A percentile compares a stretch with the other conserved stretches of the same genome.
phyloP scores from a whole-genome alignment of 2,888 invertebrate genomes.

The Pseudeuparius sepicola region DNA sequence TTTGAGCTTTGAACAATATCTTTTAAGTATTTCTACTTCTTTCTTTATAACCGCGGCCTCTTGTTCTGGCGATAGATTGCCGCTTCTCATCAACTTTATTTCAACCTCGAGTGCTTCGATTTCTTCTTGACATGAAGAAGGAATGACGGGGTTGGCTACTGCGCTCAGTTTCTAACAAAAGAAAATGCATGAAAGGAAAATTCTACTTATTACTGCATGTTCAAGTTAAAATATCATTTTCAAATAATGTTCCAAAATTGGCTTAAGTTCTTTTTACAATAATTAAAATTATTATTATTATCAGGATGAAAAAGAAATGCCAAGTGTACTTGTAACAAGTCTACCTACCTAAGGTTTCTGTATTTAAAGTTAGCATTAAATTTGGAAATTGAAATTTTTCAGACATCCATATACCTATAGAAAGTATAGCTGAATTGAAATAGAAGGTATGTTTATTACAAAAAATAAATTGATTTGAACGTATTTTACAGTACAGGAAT shows the following conservation, averaged over 20 bases:
- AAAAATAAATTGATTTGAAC: no score
- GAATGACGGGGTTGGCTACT: conserved; percentile 16
- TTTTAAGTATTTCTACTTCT: conserved; percentile 30
- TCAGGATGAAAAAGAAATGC: no score
- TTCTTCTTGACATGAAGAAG: conserved; percentile 25
- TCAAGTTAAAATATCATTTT: conserved; percentile 4
- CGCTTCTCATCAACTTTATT: conserved; percentile 28
- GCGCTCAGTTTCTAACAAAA: conserved; percentile 17
- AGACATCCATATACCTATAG: no score
- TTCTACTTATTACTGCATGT: conserved; percentile 19
- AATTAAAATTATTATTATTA: no score
- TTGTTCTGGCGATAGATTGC: conserved; percentile 28
- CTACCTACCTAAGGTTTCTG: no score
- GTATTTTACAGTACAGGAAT: no score
- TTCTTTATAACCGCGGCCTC: conserved; percentile 32
- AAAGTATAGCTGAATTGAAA: no score
- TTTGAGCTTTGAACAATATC: conserved; percentile 31
- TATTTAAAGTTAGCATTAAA: no score
- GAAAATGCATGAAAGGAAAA: not conserved
- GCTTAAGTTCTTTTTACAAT: no score
- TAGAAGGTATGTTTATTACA: no score
- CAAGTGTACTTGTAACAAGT: no score
- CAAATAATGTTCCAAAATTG: not conserved
- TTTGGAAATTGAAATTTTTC: no score
- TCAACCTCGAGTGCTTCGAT: conserved; percentile 29